Base-by-base conservation (phyloP, 2,797 vertebrate species). In the Glyptemys insculpta region DNA sequence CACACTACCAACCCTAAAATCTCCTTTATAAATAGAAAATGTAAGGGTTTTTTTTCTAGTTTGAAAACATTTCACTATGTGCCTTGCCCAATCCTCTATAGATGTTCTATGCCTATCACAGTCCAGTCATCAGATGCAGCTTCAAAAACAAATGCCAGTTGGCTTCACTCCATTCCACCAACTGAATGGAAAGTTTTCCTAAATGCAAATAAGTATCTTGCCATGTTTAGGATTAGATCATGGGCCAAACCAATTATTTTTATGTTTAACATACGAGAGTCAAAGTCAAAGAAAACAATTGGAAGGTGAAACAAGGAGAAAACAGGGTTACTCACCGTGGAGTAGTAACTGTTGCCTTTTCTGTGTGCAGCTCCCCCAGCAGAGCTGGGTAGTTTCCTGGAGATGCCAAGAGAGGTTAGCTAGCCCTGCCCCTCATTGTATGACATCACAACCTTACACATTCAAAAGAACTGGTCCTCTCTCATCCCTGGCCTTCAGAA, bases 321-420 rank as follows among this genome's bases (percentile, higher is more conserved):
- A 94, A 97, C 95, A 97, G 96, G 97, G 96, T 97, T 97, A 98
- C 98, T 98, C 97, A 98, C 97, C 96, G 83, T 94, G 97, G 96
- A 98, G 97, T 95, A 97, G 97, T 95, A 97, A 97, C 97, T 94
- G 97, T 97, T 97, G 88, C 97, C 97, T 98, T 97, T 96, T 44
- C 97, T 98, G 97, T 97, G 97, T 95, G 97, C 97, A 96, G 97
- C 95, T 97, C 87, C 96, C 98, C 97, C 97, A 98, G 97, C 96
- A 94, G 97, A 97, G 98, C 97, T 98, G 98, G 97, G 97, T 97
- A 97, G 95, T 97, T 97, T 89, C 98, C 97, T 98, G 97, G 98
- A 97, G 97, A 97, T 97, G 97, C 97, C 97, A 97, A 97, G 98
- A 98, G 95, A 98, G 94, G 97, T 98, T 98, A 98, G 97, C 97